Base-by-base conservation (phyloP, 2,888 invertebrate genomes). In the Toxonevra muliebris region DNA sequence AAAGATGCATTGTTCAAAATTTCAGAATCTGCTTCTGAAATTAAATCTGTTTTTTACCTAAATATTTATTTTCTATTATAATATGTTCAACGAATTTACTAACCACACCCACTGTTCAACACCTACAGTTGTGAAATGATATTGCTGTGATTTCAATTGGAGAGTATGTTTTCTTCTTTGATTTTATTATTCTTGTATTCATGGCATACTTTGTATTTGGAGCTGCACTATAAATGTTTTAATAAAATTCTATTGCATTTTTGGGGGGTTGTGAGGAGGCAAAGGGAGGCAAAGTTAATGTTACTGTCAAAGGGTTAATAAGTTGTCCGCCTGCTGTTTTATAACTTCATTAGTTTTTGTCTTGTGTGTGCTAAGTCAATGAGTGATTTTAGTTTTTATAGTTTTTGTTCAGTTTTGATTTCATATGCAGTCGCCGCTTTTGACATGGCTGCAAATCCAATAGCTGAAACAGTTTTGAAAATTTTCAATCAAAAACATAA, bases 211-310 rank as follows among this genome's bases (percentile, higher is more conserved):
- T 30, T 30, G 30, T 7, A 15, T 15, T 48, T 10, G 48, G 42
- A 17, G 59, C 63, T 40, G 45, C 2, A 66, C 41, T 40, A 53
- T 42, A 53, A 62, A 60, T 60, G 30, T 77, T 79, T 79, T 80
- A 82, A 82, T 82, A 80, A 82, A 80, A 82, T 81, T 81, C 81
- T 81, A 81, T 81, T 81, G 80, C 80, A 58, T 41, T 45, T 13
- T 53, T n/a, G 15, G 15, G 4, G 12, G 53, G 45, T 45, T 13
- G 48, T 30, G 30, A 7, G 48, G 48, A 48, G 48, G 11, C 13
- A 48, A n/a, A 5, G 48, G 48, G 48, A n/a, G 15, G 48, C 48
- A 7, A 48, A 13, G 41, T 12, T 41, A 10, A 19, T 17, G 19
- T 17, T 52, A 17, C 19, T 70, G 79, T 79, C 80, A 82, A 82